phyloP scores from a whole-genome alignment of 1,140 invertebrate genomes.

The Nebria ingens region DNA sequence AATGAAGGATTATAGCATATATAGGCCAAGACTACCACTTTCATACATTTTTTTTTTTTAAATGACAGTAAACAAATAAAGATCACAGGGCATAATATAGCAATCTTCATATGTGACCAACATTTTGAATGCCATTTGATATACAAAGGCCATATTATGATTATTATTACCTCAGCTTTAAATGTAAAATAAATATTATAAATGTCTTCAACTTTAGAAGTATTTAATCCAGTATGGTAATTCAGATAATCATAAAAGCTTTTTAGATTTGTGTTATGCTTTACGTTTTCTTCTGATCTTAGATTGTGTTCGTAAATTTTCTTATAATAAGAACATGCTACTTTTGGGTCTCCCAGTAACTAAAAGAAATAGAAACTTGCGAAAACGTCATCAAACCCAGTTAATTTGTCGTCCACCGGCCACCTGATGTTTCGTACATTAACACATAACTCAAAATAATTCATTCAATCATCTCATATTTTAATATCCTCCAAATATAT shows the following conservation, averaged over 20 bases:
- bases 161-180: neutral
- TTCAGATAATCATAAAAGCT: neutral
- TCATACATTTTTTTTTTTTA: too few species aligned
- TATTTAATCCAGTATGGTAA: neutral
- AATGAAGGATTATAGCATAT: too few species aligned
- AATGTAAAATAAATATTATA: neutral
- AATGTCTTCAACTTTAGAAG: neutral
- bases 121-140: too few species aligned
- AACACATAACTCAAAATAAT: too few species aligned
- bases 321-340: neutral
- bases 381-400: too few species aligned
- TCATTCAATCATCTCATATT: neutral
- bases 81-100: too few species aligned
- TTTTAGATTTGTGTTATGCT: neutral
- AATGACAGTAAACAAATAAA: too few species aligned
- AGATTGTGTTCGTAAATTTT: neutral
- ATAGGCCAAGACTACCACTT: too few species aligned
- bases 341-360: neutral
- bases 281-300: neutral
- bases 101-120: too few species aligned
- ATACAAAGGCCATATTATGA: too few species aligned
- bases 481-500: neutral
- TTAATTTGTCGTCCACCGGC: slow-evolving; percentile 1
- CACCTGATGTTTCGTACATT: too few species aligned
- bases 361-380: too few species aligned